Base-by-base conservation (phyloP, 2,888 invertebrate species). In the Exocentrus adspersus region DNA sequence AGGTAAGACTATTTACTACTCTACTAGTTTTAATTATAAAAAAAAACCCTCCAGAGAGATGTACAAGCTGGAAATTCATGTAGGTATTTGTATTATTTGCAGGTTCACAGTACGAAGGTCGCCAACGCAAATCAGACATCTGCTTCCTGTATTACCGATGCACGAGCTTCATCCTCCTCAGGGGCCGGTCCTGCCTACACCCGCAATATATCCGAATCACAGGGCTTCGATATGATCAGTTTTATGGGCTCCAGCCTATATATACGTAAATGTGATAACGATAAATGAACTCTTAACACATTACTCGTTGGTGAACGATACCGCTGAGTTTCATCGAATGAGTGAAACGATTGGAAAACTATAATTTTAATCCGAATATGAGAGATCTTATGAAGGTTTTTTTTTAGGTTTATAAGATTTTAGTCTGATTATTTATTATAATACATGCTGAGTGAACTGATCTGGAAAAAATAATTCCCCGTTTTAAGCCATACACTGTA, bases 131-230 rank as follows among this genome's bases (percentile, higher is more conserved):
- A 79, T 81, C 19, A 69, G 80, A 61, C 82, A 83, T 68, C 73
- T 83, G 56, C 73, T 83, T 65, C 82, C 83, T 17, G 80, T 82
- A 53, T 73, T 83, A 69, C 83, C 83, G 56, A 83, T 83, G 81
- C 81, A 82, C 73, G 83, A 83, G 71, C 76, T 83, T 57, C 82
- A 82, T 71, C 79, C 78, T 42, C 81, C 82, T 5, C 79, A 82
- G 65, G 82, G 82, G 51, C 78, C 79, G 53, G 67, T 80, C 50
- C 65, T 79, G 68, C 82, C 83, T 12, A 78, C 80, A 17, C 82
- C 83, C 21, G 83, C 82, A n/a, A 82, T 83, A 63, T 83, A 81
- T 69, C 81, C 83, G 60, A 82, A 81, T 75, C 83, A 83, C 71
- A 78, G 83, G 74, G 83, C 83, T 75, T 83, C 83, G 72, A 82